These are phyloP conservation scores for Cheirogaleus medius DNA, from an alignment of 2,113 vertebrate genomes.

Conservation along the genomic window DNA sequence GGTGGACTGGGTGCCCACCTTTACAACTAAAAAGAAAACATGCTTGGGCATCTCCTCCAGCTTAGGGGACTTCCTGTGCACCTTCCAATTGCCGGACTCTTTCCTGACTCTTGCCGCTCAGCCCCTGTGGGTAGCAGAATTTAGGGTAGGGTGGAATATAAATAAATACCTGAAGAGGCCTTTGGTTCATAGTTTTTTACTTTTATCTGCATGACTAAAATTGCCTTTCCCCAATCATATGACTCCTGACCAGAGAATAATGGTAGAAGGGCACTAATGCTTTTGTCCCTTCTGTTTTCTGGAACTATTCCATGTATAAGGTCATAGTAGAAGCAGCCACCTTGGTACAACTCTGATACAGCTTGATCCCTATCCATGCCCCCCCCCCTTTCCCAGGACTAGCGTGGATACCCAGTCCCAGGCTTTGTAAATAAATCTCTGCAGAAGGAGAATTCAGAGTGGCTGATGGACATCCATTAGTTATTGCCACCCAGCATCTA, in stretches of 20 bases:
- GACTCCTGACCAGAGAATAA: background rate
- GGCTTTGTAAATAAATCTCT: background rate
- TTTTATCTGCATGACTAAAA: background rate
- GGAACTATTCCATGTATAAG: background rate
- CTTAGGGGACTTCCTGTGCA: background rate
- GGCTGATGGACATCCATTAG: background rate
- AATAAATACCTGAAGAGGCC: background rate
- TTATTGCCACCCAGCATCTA: background rate
- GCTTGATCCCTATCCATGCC: background rate
- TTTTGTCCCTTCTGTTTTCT: background rate
- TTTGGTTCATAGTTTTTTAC: background rate
- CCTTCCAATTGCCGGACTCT: background rate
- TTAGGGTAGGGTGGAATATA: background rate
- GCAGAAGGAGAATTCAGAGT: background rate
- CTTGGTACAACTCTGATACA: background rate
- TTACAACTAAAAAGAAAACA: background rate
- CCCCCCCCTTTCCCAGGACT: background rate
- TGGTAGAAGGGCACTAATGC: background rate
- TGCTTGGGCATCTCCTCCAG: background rate
- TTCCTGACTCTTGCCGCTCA: too few species aligned
- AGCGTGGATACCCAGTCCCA: fast-evolving
- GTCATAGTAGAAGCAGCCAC: background rate
- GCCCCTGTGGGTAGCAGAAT: background rate
- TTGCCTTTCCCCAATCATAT: background rate
- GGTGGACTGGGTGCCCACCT: background rate